Base-by-base conservation (phyloP, 2,113 vertebrate genomes). In the Eclectus roratus region DNA sequence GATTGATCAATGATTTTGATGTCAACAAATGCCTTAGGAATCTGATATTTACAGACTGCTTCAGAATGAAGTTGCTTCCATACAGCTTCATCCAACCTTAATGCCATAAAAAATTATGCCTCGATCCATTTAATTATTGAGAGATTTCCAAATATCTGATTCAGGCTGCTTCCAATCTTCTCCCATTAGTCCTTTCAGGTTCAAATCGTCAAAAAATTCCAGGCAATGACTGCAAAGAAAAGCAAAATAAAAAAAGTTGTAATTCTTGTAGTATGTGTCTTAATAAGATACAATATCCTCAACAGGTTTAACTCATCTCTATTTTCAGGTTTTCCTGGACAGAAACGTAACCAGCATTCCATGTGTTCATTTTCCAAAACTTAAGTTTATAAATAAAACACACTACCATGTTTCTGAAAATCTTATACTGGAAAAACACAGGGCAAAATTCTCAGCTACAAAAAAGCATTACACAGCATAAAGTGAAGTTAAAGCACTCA, bases 121-220 rank as follows among this genome's bases (percentile, higher is more conserved):
- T 60, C 35, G 12, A 84, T 46, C 58, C 76, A 61, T 49, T 81
- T 85, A 79, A 46, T 65, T 14, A 63, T 33, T 31, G 23, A 93
- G 85, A 80, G 5, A 88, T 44, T 92, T 92, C 98, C 98, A 98
- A 17, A 98, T 65, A 46, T 96, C 94, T 68, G 98, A 98, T 46
- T 85, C 93, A 50, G 98, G 97, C 86, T 98, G 97, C 72, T 97
- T 95, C 98, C 98, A 98, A 6, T 96, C 95, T 86, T 97, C 84
- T 94, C 96, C 97, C 89, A 96, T 96, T 50, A 98, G 58, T 6
- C 14, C 76, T 31, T 92, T 96, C 93, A 98, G 96, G 92, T 55
- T 95, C 74, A 98, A 95, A 47, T 95, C 86, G 85, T 91, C 77
- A 90, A 98, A 98, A 93, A 97, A 98, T 90, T 98, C 98, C 88